These are phyloP conservation scores for Conus betulinus DNA, from an alignment of 1,140 invertebrate genomes.

Conservation along the genomic window DNA sequence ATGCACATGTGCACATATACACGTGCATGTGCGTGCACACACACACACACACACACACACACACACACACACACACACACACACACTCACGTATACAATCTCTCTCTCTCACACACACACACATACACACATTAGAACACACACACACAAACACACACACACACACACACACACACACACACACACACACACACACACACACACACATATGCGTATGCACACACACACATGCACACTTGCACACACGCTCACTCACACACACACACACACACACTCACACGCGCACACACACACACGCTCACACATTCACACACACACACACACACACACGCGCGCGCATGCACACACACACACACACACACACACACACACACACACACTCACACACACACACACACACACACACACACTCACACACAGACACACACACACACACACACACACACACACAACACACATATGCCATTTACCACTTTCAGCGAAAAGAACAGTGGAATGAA, in stretches of 20 bases:
- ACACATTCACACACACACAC: background rate
- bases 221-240: background rate
- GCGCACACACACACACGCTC: background rate
- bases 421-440: background rate
- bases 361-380: too few species aligned
- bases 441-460: too few species aligned
- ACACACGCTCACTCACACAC: background rate
- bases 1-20: too few species aligned
- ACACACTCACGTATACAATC: background rate
- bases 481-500: too few species aligned
- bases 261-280: background rate
- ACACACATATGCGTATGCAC: background rate
- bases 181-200: background rate
- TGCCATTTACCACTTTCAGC: background rate
- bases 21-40: background rate
- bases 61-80: background rate
- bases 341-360: slow-evolving; percentile 22
- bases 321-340: background rate
- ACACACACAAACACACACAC: background rate
- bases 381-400: too few species aligned
- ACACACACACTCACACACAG: too few species aligned
- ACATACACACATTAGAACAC: background rate
- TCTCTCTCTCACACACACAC: background rate
- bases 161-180: background rate
- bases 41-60: background rate